Base-by-base conservation (phyloP, 2,888 invertebrate species). In the Diaperis boleti region DNA sequence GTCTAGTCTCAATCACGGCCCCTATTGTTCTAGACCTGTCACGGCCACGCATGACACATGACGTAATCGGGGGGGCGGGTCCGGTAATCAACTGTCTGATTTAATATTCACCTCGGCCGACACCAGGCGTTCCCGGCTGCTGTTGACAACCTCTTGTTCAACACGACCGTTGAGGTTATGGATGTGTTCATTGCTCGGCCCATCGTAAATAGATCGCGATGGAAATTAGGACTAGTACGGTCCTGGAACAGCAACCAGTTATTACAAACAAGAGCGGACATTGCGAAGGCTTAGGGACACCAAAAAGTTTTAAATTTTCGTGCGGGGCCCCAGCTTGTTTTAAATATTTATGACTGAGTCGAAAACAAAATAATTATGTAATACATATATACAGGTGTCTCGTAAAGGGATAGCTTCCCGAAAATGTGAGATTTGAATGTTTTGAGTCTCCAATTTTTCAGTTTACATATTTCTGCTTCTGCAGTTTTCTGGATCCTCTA, bases 51-150 rank as follows among this genome's bases (percentile, higher is more conserved):
- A 76, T 78, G 80, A 79, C 79, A 79, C 78, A 79, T 80, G 79
- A 80, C 78, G 78, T 80, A 79, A 79, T 79, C 77, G 74, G 75
- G 75, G 79, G 77, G 80, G 80, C 79, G 79, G 75, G 77, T 76
- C 77, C 76, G 74, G 79, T 79, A 80, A 80, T 80, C 80, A 80
- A 78, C 75, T 77, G 79, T 78, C 79, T 80, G 80, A 80, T 80
- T 80, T 80, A 78, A 79, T 80, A 80, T 80, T 79, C 80, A 79
- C 78, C 77, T 77, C 76, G 77, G 75, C 72, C 74, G 69, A 67
- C 74, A 74, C 75, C 77, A 75, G 76, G 75, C 76, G 77, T 75
- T 77, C 73, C 76, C 75, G 70, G 74, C 77, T 78, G 78, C 76
- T 76, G 78, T 76, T 78, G 79, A 78, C 77, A 78, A 76, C 71